phyloP scores from a whole-genome alignment of 2,113 vertebrate species.

The Megaptera novaeangliae region DNA sequence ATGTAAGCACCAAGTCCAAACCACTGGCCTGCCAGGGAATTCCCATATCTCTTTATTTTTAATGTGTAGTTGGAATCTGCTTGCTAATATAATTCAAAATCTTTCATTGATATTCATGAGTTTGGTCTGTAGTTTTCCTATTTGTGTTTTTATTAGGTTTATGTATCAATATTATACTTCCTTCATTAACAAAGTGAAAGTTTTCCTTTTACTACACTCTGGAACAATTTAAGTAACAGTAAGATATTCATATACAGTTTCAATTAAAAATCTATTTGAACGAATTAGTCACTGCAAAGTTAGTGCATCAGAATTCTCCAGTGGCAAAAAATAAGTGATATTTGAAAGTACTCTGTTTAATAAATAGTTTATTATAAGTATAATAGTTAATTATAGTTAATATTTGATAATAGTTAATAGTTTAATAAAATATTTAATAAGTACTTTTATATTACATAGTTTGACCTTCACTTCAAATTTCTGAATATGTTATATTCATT shows the following conservation, averaged over 20 bases:
- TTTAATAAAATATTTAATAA: not conserved
- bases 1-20: no score
- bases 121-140: not conserved
- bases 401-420: not conserved
- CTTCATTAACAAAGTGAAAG: not conserved
- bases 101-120: not conserved
- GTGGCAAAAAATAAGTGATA: not conserved
- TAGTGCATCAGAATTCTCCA: not conserved
- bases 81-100: not conserved
- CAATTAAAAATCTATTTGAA: constrained; percentile 2
- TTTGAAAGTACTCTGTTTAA: not conserved
- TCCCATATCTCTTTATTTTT: not conserved
- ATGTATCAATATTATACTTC: not conserved
- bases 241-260: not conserved
- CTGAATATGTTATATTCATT: not conserved
- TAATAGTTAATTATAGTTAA: not conserved
- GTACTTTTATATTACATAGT: not conserved
- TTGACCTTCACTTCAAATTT: not conserved
- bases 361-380: not conserved
- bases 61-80: not conserved
- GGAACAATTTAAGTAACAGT: not conserved
- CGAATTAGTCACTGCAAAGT: not conserved
- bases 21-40: no score
- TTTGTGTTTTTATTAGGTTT: not conserved
- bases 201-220: not conserved